These are phyloP conservation scores for Aythya baeri DNA, from an alignment of 2,113 vertebrate genomes.

Conservation along the genomic window DNA sequence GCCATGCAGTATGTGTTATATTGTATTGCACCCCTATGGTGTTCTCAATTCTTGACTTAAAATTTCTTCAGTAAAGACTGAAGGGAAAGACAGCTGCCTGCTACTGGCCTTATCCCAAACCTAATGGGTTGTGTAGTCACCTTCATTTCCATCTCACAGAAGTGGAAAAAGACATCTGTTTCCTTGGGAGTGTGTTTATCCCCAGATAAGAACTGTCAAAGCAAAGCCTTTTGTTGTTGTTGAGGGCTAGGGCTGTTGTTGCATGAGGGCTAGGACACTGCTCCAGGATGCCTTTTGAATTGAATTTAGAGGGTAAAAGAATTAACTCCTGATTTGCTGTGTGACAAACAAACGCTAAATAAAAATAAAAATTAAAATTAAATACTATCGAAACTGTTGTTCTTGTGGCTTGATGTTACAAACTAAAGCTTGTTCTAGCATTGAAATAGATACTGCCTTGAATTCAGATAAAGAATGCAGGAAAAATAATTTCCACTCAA, in stretches of 20 bases:
- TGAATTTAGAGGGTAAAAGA: background rate
- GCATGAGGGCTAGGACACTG: background rate
- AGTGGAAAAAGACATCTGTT: background rate
- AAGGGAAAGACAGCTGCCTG: background rate
- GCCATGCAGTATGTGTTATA: background rate
- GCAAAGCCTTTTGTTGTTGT: background rate
- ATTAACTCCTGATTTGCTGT: background rate
- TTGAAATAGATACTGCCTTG: background rate
- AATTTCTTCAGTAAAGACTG: background rate
- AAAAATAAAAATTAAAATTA: background rate
- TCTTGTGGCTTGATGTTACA: background rate
- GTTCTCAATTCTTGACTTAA: background rate
- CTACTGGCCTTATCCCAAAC: background rate
- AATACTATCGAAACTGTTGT: background rate
- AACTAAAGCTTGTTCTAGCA: background rate
- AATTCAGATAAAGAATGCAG: background rate
- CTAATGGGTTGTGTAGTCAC: background rate
- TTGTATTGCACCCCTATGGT: background rate
- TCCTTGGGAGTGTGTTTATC: background rate
- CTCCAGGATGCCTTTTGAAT: background rate
- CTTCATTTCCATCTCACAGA: background rate
- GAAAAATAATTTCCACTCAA: background rate
- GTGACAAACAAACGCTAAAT: background rate
- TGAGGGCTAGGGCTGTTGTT: too few species aligned
- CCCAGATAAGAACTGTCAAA: background rate